phyloP scores from a whole-genome alignment of 2,888 invertebrate species.

The Actias luna region DNA sequence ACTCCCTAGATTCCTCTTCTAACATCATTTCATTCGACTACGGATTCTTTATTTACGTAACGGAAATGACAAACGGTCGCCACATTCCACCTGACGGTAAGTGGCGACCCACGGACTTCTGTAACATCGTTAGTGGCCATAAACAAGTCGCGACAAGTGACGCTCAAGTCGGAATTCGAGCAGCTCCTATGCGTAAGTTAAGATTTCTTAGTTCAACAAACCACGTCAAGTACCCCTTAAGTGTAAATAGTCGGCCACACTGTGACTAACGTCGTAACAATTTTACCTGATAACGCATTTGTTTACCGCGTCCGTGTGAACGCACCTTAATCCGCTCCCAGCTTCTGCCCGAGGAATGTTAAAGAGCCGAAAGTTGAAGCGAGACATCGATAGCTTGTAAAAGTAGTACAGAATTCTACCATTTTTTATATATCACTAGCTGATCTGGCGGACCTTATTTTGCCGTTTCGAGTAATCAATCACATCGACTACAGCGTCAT shows the following conservation, averaged over 20 bases:
- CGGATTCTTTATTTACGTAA: no score
- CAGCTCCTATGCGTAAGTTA: background rate
- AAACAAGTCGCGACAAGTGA: no score
- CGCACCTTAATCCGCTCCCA: slow-evolving; percentile 33
- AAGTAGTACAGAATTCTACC: background rate
- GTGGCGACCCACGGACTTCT: background rate
- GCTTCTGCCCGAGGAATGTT: slow-evolving; percentile 8
- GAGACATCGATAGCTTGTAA: background rate
- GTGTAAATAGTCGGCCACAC: background rate
- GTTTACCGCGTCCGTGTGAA: slow-evolving; percentile 31
- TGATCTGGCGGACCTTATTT: no score
- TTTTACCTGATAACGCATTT: slow-evolving; percentile 18
- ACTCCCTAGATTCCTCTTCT: no score
- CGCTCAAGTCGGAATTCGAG: no score
- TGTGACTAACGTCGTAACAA: slow-evolving; percentile 14
- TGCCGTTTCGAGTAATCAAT: no score
- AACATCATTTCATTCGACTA: no score
- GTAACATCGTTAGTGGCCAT: no score
- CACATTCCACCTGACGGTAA: background rate
- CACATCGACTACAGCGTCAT: no score
- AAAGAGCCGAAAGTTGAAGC: background rate
- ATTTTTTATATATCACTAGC: no score
- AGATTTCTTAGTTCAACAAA: background rate
- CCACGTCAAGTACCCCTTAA: background rate
- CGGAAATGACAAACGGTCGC: no score